Evolutionary conservation across 2,113 vertebrate species (phyloP), one percentile per base, ranked within the genome.

Genomic region (Brachyistius frenatus): DNA sequence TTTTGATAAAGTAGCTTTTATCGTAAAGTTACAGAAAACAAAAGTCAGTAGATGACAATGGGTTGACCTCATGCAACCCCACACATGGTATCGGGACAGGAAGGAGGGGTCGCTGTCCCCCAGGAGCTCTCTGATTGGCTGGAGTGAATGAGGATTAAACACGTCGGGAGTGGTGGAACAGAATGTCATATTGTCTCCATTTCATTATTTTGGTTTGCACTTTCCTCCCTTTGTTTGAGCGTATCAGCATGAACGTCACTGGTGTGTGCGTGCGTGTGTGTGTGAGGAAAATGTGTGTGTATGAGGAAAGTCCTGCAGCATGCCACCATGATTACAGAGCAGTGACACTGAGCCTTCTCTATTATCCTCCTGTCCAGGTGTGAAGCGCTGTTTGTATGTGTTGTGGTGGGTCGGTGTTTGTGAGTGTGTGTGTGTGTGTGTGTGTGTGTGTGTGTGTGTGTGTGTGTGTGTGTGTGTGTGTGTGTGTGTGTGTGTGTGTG

Each of bases 321-420:
- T 39, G 65, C 54, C 44, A 32, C 46, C 23, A 30, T 83, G 86
- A 92, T 92, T 90, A 89, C 71, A 90, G 87, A 90, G 88, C 78
- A 78, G 69, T n/a, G 7, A 41, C 57, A 41, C 80, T 13, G 14
- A 65, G 46, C 58, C 37, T 33, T 1, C 81, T 80, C 66, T 88
- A 68, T 89, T 89, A 88, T 91, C 67, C 84, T 76, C 39, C 49
- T 47, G 56, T 90, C 89, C 90, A 93, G 89, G 90, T 90, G 88
- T 87, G 81, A 66, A 53, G 79, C 33, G 76, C 16, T 85, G 4
- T 89, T 78, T 80, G 61, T 64, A 11, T 78, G 16, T 57, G 46
- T 65, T 61, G 54, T 41, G 54, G 55, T 49, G 50, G 5, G 58
- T 11, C 2, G 41, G 9, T 44, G 41, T 44, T 44, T 44, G 41